Percentiles rank a stretch among this genome's conserved stretches.
Conservation (phyloP, 2,888 invertebrate genomes). For the Leptopterna dolabrata region DNA sequence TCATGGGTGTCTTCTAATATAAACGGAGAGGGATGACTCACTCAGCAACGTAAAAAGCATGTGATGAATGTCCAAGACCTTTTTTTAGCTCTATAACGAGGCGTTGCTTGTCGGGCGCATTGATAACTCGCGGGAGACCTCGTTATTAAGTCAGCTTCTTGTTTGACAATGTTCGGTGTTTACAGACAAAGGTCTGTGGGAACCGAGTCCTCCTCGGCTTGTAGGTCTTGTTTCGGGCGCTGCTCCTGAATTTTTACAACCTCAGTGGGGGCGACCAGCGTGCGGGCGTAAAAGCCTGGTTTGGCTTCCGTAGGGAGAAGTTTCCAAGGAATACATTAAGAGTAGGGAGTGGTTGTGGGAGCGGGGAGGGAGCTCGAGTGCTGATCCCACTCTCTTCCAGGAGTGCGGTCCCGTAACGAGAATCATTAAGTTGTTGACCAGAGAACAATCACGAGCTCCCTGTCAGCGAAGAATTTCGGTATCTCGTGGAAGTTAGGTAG, state of each 20-base stretch:
- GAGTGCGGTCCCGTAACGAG: too few species aligned
- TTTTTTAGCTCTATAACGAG: not conserved
- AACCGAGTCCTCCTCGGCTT: not conserved
- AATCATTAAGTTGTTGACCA: too few species aligned
- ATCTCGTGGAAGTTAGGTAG: too few species aligned
- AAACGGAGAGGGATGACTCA: not conserved
- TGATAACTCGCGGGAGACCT: not conserved
- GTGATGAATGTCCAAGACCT: constrained; percentile 3
- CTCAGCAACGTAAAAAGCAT: not conserved
- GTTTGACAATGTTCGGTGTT: not conserved
- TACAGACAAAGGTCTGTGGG: not conserved
- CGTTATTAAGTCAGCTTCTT: not conserved
- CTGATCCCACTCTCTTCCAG: too few species aligned
- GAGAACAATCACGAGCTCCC: too few species aligned
- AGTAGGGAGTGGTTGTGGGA: too few species aligned
- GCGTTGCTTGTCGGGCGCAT: not conserved
- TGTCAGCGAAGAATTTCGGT: too few species aligned
- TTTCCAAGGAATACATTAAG: not conserved
- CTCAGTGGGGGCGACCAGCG: not conserved
- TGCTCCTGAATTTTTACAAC: not conserved
- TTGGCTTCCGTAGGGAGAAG: not conserved
- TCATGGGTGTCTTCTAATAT: not conserved
- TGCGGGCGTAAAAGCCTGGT: not conserved
- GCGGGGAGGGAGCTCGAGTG: too few species aligned
- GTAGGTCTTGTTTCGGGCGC: not conserved